A percentile compares a stretch with the other conserved stretches of the same genome.
phyloP scores from a whole-genome alignment of 2,888 invertebrate genomes.

The Hetaerina titia region DNA sequence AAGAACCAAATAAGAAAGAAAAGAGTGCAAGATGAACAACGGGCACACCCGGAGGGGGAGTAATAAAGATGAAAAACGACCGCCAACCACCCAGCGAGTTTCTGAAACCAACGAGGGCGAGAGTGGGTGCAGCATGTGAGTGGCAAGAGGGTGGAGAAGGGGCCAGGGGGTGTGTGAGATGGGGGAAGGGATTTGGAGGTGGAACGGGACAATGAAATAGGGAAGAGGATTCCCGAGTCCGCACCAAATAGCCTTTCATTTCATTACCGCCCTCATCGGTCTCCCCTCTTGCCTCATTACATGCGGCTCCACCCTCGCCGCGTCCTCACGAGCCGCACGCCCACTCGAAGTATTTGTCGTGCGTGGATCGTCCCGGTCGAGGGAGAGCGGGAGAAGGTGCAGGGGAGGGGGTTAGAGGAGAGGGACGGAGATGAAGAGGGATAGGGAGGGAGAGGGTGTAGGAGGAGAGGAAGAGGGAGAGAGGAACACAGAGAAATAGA shows the following conservation, averaged over 20 bases:
- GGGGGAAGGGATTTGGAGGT: background rate
- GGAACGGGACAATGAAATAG: too few relatives aligned
- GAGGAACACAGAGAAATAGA: too few relatives aligned
- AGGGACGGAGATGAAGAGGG: background rate
- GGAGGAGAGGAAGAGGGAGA: background rate
- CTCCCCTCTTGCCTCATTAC: constrained; percentile 22
- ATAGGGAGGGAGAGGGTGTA: background rate
- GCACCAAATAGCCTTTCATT: constrained; percentile 2
- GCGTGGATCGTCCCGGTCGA: background rate
- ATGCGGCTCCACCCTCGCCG: background rate
- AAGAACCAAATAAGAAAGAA: too few relatives aligned
- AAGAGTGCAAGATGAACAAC: too few relatives aligned
- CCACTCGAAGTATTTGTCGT: background rate
- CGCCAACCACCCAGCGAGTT: too few relatives aligned
- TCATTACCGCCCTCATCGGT: background rate
- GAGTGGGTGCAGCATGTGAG: background rate
- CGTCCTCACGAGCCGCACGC: background rate
- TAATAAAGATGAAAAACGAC: too few relatives aligned
- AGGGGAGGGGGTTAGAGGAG: background rate
- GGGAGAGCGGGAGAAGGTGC: background rate
- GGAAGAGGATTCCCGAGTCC: background rate
- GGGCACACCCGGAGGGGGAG: too few relatives aligned
- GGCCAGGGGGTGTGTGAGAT: background rate
- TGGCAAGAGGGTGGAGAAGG: background rate
- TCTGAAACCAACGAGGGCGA: too few relatives aligned